phyloP scores from a whole-genome alignment of 2,888 invertebrate genomes.

The Agriopis leucophaearia region DNA sequence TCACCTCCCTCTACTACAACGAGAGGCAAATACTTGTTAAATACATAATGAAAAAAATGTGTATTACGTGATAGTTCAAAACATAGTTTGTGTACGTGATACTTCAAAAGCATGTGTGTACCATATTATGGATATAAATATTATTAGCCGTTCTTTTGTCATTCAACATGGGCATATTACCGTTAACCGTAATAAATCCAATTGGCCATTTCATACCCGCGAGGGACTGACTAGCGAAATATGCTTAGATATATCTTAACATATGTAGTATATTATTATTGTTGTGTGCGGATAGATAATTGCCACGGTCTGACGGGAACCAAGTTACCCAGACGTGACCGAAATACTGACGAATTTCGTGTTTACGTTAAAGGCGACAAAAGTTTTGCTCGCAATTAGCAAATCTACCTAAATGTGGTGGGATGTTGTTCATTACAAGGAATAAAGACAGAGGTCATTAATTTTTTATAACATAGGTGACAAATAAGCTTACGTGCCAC shows the following conservation, averaged over 20 bases:
- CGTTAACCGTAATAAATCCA: constrained; percentile 57
- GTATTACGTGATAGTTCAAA: background rate
- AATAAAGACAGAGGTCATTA: background rate
- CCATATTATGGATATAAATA: constrained; percentile 17
- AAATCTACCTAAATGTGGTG: background rate
- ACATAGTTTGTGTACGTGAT: no score
- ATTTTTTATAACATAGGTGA: background rate
- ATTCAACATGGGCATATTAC: constrained; percentile 34
- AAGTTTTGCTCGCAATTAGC: constrained; percentile 25
- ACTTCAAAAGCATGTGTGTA: constrained; percentile 5
- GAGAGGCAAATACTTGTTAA: no score
- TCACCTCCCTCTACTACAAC: no score
- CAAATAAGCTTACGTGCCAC: no score
- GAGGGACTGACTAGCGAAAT: constrained; percentile 40
- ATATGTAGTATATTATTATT: constrained; percentile 38
- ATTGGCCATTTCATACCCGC: constrained; percentile 48
- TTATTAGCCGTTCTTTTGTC: constrained; percentile 19
- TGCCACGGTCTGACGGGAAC: constrained; percentile 64
- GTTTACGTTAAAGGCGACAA: constrained; percentile 28
- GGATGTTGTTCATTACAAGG: constrained; percentile 5
- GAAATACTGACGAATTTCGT: constrained; percentile 46
- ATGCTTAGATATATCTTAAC: constrained; percentile 52
- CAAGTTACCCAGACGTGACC: constrained; percentile 62
- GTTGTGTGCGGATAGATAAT: constrained; percentile 52
- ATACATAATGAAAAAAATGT: background rate